Evolutionary conservation across 2,113 vertebrate species (phyloP).

Genomic region (Myiagra hebetior): DNA sequence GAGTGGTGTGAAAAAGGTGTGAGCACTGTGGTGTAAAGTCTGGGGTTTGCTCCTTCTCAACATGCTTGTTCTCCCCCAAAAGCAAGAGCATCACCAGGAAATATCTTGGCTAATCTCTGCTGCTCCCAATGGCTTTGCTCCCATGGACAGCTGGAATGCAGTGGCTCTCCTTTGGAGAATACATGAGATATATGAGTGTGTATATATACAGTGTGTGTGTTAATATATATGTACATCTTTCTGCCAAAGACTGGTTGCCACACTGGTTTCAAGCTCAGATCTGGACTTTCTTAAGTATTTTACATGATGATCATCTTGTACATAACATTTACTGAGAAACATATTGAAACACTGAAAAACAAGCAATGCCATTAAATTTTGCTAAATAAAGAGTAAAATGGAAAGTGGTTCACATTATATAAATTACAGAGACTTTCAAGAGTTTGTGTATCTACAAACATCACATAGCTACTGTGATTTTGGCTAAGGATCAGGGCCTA

Average conservation of each 20-base stretch:
- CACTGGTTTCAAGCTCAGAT: neutral
- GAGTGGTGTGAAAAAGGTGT: neutral
- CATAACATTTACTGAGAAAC: neutral
- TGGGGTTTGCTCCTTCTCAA: neutral
- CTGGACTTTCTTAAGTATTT: neutral
- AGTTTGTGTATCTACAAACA: neutral
- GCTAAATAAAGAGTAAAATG: neutral
- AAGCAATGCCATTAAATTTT: neutral
- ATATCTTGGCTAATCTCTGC: neutral
- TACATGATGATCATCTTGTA: neutral
- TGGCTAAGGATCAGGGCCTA: neutral
- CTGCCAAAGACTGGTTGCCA: neutral
- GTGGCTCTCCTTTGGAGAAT: neutral
- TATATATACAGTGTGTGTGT: neutral
- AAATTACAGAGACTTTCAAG: neutral
- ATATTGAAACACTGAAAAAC: neutral
- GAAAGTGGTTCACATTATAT: neutral
- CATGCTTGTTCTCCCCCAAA: neutral
- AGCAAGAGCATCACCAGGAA: neutral
- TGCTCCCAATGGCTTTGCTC: neutral
- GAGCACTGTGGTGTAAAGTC: rapidly evolving
- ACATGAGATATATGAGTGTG: rapidly evolving
- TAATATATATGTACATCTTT: neutral
- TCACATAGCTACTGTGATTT: neutral
- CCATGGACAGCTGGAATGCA: neutral